phyloP scores from a whole-genome alignment of 2,888 invertebrate genomes.

The Bhutanitis thaidina region DNA sequence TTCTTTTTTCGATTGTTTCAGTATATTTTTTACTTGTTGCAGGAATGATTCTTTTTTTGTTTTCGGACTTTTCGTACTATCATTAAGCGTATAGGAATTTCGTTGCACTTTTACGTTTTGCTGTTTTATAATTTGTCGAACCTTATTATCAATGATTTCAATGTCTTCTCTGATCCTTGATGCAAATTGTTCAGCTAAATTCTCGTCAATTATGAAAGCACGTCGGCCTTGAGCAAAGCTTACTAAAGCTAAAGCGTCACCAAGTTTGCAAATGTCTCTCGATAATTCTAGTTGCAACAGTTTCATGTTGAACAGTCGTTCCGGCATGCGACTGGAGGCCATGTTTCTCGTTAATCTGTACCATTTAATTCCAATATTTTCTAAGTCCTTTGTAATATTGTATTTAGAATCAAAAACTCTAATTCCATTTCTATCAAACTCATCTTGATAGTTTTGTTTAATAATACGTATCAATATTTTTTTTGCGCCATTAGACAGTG shows the following conservation, averaged over 20 bases:
- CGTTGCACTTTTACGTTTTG: conserved; percentile 9
- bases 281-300: conserved; percentile 43
- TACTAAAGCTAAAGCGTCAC: conserved; percentile 37
- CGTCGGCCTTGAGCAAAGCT: conserved; percentile 43
- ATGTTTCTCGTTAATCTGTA: conserved; percentile 32
- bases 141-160: conserved; percentile 33
- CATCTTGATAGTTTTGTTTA: conserved; percentile 34
- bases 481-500: conserved; percentile 34
- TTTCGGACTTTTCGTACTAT: not conserved
- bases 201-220: conserved; percentile 34
- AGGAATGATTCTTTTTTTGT: conserved; percentile 42
- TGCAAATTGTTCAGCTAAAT: conserved; percentile 30
- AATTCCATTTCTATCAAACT: conserved; percentile 25
- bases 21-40: conserved; percentile 42
- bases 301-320: conserved; percentile 45
- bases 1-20: conserved; percentile 46
- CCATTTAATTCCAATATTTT: conserved; percentile 44
- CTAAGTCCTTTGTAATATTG: conserved; percentile 41
- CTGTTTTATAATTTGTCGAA: conserved; percentile 30
- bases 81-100: not conserved
- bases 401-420: conserved; percentile 35
- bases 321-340: conserved; percentile 28
- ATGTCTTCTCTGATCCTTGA: conserved; percentile 36
- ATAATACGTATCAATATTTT: conserved; percentile 46
- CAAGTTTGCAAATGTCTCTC: conserved; percentile 46